Base-by-base conservation (phyloP, 2,797 vertebrate species). In the Acanthurus tractus region DNA sequence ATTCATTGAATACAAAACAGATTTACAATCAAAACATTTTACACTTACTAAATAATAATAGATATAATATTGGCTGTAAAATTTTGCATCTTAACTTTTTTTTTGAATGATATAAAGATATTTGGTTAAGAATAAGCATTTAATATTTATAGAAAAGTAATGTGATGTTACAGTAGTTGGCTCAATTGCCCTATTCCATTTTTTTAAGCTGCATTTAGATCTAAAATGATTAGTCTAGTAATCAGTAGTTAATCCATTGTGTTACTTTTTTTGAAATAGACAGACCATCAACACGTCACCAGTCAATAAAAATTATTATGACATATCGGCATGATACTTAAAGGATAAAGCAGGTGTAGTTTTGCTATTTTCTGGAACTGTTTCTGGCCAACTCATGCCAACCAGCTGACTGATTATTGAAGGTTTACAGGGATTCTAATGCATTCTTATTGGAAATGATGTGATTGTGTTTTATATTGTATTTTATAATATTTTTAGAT, bases 401-500 rank as follows among this genome's bases (percentile, higher is more conserved):
- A 29, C 29, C 38, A 1, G 7, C 36, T 4, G 14, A 11, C 23
- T 29, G 49, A 62, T 3, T 38, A 6, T 3, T 57, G n/a, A 40
- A 22, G 23, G 13, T 66, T 70, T 17, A 46, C 40, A n/a, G 15
- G 56, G 42, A 75, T 3, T 29, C 4, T 8, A 22, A 10, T 3
- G 25, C 3, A 2, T 68, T 42, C 8, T 63, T 69, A 9, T 44
- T 1, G 14, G 57, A 0, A 71, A 70, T 48, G 25, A 0, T 66
- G 15, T 12, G 3, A 57, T 23, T 65, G 2, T 49, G 29, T 6
- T 34, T 34, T 34, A 7, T 44, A 6, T 57, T 70, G 45, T 76
- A 8, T 63, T 69, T 12, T 29, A 0, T 53, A 15, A 61, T 55
- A 4, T 50, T 92, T 94, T 53, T 73, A 99, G 98, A 97, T 93